These are phyloP conservation scores for Rhincodon typus DNA, from an alignment of 2,797 vertebrate species.

Conservation along the genomic window DNA sequence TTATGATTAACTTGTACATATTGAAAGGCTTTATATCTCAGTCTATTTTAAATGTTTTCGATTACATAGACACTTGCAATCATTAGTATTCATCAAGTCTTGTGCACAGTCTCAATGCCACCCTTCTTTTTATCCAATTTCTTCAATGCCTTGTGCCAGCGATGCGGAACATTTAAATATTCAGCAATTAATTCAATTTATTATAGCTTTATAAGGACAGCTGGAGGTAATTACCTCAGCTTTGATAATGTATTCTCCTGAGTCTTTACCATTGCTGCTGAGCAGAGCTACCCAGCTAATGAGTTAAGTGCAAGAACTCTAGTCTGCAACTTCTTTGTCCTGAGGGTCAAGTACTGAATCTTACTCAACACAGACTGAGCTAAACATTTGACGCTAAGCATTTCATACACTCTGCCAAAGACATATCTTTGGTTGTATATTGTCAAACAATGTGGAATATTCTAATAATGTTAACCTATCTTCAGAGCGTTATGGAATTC, in stretches of 20 bases:
- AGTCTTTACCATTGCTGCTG: neutral
- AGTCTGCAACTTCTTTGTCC: neutral
- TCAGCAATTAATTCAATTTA: conserved; percentile 27
- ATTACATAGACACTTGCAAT: neutral
- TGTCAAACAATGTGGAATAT: neutral
- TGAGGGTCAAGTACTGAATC: neutral
- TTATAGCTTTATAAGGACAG: conserved; percentile 28
- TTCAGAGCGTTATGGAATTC: neutral
- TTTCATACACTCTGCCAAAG: neutral
- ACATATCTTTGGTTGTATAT: neutral
- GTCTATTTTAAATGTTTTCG: neutral
- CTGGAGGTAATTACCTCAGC: conserved; percentile 22
- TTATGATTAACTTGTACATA: neutral
- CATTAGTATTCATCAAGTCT: neutral
- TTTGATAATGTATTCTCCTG: conserved; percentile 24
- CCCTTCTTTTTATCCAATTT: too few relatives aligned
- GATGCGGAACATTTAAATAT: too few relatives aligned
- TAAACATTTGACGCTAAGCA: neutral
- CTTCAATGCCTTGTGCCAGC: too few relatives aligned
- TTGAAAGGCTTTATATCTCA: neutral
- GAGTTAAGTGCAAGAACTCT: neutral
- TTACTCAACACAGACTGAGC: neutral
- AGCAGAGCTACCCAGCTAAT: neutral
- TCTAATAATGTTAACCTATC: neutral
- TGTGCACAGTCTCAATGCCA: too few relatives aligned